These are phyloP conservation scores for Telmatherina bonti DNA, from an alignment of 2,797 vertebrate genomes.

Conservation along the genomic window DNA sequence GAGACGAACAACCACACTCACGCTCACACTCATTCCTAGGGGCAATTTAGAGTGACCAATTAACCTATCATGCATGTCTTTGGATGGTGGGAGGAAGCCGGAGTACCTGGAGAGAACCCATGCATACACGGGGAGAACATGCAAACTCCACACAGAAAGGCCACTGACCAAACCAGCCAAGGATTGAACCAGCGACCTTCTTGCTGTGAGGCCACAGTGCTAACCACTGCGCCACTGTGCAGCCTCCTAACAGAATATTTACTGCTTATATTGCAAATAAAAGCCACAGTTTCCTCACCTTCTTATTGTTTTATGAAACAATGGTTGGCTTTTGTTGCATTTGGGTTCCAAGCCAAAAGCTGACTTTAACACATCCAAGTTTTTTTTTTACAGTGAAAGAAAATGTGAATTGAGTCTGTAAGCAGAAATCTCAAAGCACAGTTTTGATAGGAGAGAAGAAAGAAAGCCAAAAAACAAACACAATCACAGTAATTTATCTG, in stretches of 20 bases:
- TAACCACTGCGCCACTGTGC: too few species aligned
- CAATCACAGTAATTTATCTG: slow-evolving; percentile 68
- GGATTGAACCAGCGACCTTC: too few species aligned
- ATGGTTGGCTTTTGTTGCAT: not conserved
- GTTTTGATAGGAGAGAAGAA: slow-evolving; percentile 61
- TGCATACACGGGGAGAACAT: too few species aligned
- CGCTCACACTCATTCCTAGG: too few species aligned
- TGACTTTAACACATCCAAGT: not conserved
- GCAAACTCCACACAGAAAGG: too few species aligned
- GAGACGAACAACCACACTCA: too few species aligned
- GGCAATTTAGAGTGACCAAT: too few species aligned
- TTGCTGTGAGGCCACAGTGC: too few species aligned
- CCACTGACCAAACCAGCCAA: too few species aligned
- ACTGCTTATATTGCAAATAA: not conserved
- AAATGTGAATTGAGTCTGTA: slow-evolving; percentile 6
- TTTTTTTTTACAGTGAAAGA: slow-evolving; percentile 16
- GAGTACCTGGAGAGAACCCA: too few species aligned
- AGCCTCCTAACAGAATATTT: not conserved
- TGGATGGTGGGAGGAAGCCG: too few species aligned
- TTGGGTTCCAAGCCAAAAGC: not conserved
- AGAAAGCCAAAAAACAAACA: slow-evolving; percentile 73
- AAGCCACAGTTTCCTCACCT: not conserved
- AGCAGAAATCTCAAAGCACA: slow-evolving; percentile 31
- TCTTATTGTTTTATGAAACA: not conserved
- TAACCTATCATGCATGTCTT: too few species aligned